Conservation (phyloP, 2,797 vertebrate genomes). For the Oceanodroma leucorhoa region DNA sequence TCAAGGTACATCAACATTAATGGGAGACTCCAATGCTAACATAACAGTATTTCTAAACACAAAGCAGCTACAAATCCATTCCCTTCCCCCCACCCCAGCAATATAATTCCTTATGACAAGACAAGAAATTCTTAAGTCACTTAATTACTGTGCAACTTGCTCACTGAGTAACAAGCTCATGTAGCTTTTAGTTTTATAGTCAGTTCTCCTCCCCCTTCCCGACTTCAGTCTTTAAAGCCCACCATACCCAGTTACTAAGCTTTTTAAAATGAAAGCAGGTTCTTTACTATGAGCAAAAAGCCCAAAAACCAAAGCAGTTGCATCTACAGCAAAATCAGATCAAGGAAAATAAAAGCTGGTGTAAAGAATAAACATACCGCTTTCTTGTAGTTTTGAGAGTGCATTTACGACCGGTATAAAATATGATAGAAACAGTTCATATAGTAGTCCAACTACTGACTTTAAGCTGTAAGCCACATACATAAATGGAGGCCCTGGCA, state of each 20-base stretch:
- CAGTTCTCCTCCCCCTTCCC: conserved; percentile 20
- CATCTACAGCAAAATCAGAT: conserved; percentile 83
- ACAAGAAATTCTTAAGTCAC: neutral
- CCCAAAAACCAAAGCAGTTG: conserved; percentile 77
- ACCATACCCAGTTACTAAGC: conserved; percentile 18
- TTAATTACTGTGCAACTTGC: conserved; percentile 51
- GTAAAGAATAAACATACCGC: conserved; percentile 97
- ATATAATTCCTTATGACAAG: neutral
- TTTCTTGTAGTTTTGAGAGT: conserved; percentile 93
- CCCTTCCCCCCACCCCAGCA: neutral
- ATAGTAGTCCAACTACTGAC: conserved; percentile 94
- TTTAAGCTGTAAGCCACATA: conserved; percentile 88
- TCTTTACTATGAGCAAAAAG: conserved; percentile 70
- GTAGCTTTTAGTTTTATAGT: neutral
- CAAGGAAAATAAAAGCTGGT: conserved; percentile 86
- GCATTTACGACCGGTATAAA: conserved; percentile 91
- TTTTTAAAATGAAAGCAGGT: conserved; percentile 21
- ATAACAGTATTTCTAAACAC: neutral
- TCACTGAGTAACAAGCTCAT: neutral
- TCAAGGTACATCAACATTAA: neutral
- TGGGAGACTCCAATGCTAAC: neutral
- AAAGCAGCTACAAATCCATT: conserved; percentile 14
- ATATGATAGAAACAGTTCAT: conserved; percentile 93
- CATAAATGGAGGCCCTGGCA: conserved; percentile 86
- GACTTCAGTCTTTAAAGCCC: conserved; percentile 17